phyloP scores from a whole-genome alignment of 2,797 vertebrate genomes.

The Gila robusta region DNA sequence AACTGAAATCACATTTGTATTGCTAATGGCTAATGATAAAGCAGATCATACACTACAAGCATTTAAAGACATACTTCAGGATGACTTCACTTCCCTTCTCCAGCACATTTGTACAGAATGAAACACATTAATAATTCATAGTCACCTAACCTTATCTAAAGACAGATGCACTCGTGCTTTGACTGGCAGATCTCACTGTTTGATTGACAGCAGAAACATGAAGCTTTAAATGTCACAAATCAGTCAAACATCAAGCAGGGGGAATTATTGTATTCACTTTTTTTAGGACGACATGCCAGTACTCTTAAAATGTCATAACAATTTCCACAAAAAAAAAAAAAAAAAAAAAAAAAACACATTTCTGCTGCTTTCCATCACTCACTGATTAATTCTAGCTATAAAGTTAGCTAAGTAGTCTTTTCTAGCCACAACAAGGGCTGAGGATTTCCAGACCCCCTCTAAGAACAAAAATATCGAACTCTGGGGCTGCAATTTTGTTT shows the following conservation, averaged over 20 bases:
- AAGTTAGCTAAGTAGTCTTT: neutral
- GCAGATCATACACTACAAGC: conserved; percentile 29
- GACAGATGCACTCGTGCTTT: conserved; percentile 5
- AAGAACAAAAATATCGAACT: neutral
- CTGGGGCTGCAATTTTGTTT: neutral
- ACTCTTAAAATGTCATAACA: neutral
- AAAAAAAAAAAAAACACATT: neutral
- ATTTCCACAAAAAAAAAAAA: conserved; percentile 12
- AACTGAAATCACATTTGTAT: conserved; percentile 39
- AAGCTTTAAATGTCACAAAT: conserved; percentile 36
- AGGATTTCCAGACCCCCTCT: neutral
- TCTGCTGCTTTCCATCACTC: conserved; percentile 17
- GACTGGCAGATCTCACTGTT: conserved; percentile 40
- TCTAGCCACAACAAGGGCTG: neutral
- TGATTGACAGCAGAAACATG: conserved; percentile 48
- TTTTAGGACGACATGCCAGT: neutral
- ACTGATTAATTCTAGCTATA: neutral
- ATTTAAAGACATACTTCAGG: conserved; percentile 27
- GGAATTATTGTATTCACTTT: neutral
- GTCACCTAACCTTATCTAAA: conserved; percentile 1
- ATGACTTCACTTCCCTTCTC: conserved; percentile 29
- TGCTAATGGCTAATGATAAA: conserved; percentile 45
- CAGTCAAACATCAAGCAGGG: conserved; percentile 17
- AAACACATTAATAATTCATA: conserved; percentile 38
- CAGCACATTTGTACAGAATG: neutral